Evolutionary conservation across 2,113 vertebrate species (phyloP).

Genomic region (Oncorhynchus kisutch): DNA sequence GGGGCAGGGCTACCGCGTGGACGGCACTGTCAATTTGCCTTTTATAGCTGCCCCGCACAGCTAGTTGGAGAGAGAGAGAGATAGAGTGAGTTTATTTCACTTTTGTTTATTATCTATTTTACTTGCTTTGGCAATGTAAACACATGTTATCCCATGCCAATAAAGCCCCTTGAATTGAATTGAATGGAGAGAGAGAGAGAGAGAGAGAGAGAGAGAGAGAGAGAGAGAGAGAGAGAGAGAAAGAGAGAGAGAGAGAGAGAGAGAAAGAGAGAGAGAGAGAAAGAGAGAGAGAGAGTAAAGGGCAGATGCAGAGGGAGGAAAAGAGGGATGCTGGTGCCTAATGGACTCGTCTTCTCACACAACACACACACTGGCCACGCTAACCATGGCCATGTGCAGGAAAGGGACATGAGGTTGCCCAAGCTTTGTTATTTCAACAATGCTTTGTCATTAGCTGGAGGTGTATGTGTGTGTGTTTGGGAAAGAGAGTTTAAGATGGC

Average conservation of each 20-base stretch:
- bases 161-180: no score
- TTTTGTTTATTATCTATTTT: no score
- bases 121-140: no score
- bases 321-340: constrained; percentile 3
- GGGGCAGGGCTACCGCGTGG: constrained; percentile 39
- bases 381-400: background rate
- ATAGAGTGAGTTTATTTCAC: no score
- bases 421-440: no score
- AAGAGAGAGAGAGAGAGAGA: background rate
- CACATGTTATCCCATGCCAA: no score
- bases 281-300: background rate
- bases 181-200: background rate
- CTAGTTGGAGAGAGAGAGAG: background rate
- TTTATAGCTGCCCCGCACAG: constrained; percentile 52
- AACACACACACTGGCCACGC: constrained; percentile 6
- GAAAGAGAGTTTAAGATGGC: constrained; percentile 5
- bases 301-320: constrained; percentile 20
- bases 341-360: background rate
- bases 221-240: background rate
- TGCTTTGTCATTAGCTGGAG: no score
- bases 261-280: background rate
- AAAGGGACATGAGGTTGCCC: no score
- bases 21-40: constrained; percentile 55
- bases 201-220: background rate
- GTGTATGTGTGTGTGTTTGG: constrained; percentile 6